Base-by-base conservation (phyloP, 2,888 invertebrate genomes). In the Rhorus exstirpatorius region DNA sequence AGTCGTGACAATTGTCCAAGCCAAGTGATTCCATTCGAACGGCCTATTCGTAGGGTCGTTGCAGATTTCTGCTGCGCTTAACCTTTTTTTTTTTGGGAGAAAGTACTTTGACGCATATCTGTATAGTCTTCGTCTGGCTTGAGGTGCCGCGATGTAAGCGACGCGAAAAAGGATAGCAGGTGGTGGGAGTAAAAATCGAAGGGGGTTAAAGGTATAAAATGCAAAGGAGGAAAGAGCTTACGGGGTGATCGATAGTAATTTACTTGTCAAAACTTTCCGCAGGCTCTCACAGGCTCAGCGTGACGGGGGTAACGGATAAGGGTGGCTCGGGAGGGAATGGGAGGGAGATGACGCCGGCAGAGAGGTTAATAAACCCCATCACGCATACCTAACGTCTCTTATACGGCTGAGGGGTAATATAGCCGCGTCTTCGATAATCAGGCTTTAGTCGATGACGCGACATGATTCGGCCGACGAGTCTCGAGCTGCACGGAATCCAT, bases 361-460 rank as follows among this genome's bases (percentile, higher is more conserved):
- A 72, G 83, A 83, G 87, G 84, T 88, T 87, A 87, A 87, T 88
- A 88, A 89, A 88, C 86, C 84, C 85, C 83, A 86, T 87, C 88
- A 87, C 87, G 88, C 88, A 87, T 85, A 87, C 82, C 85, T 51
- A 60, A 24, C 72, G 82, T 76, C 83, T 84, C 85, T 80, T 70
- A 65, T 51, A 21, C 8, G 70, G 61, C 63, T 60, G 72, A 76
- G 68, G 72, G 70, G 81, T 85, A 87, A 87, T 88, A 86, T 85
- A 88, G 86, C 86, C 85, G 83, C 87, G 86, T 88, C 85, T 84
- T 86, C 83, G 84, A 86, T 87, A 88, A 88, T 89, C 88, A 86
- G 88, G 84, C 86, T 87, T 86, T 86, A 88, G 86, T 87, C 87
- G 86, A 87, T 87, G 88, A 88, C 88, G 87, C 85, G 86, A 85